Evolutionary conservation across 2,113 vertebrate genomes (phyloP).

Genomic region (Indicator maculatus): DNA sequence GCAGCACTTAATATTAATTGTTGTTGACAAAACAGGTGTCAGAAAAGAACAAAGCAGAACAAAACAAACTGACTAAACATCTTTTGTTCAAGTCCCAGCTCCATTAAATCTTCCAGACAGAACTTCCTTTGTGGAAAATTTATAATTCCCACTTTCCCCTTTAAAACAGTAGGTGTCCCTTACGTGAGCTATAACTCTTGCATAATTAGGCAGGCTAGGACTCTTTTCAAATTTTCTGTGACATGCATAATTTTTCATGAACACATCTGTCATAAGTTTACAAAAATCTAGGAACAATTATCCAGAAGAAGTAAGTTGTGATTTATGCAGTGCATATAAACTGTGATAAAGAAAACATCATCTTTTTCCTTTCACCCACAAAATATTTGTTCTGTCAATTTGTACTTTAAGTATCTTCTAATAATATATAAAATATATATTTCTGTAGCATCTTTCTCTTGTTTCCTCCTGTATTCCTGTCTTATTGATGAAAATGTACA

Average conservation of each 20-base stretch:
- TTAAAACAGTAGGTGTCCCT: constrained; percentile 78
- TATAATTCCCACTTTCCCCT: constrained; percentile 73
- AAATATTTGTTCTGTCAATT: neutral
- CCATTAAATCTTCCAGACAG: constrained; percentile 77
- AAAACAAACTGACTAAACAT: constrained; percentile 53
- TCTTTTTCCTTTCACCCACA: neutral
- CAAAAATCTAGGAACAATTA: constrained; percentile 61
- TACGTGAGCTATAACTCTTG: constrained; percentile 72
- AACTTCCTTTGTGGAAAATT: constrained; percentile 73
- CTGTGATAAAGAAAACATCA: neutral
- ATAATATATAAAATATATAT: neutral
- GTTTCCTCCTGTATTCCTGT: neutral
- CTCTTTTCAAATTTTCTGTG: constrained; percentile 72
- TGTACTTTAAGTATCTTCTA: neutral
- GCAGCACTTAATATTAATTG: constrained; percentile 74
- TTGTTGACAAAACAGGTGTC: constrained; percentile 71
- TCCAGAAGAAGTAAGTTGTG: constrained; percentile 33
- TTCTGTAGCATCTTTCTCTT: neutral
- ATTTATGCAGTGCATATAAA: constrained; percentile 36
- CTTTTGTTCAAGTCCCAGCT: constrained; percentile 66
- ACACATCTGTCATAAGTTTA: constrained; percentile 57
- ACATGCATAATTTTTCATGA: constrained; percentile 75
- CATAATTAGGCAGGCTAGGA: constrained; percentile 77
- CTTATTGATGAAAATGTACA: neutral
- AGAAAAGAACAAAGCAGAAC: constrained; percentile 49